Evolutionary conservation across 2,888 invertebrate genomes (phyloP).

Genomic region (Drosophila mercatorum): DNA sequence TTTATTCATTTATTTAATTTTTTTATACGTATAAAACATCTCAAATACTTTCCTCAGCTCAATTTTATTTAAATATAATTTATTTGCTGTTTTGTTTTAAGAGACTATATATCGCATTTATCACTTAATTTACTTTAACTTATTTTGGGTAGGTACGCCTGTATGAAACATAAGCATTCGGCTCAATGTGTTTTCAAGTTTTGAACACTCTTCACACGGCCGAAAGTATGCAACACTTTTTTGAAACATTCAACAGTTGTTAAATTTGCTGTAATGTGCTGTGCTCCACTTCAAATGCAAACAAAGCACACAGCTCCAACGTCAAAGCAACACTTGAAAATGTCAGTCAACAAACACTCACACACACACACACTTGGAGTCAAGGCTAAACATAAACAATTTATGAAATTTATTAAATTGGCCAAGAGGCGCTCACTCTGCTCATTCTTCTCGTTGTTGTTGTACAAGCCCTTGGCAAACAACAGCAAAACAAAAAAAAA

Average conservation of each 20-base stretch:
- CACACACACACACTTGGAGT: conserved; percentile 6
- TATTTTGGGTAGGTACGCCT: too few species aligned
- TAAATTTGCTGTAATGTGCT: conserved; percentile 17
- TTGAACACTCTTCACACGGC: conserved; percentile 14
- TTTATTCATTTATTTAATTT: too few species aligned
- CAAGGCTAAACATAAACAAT: conserved; percentile 69
- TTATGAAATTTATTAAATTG: conserved; percentile 82
- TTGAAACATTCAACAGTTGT: conserved; percentile 39
- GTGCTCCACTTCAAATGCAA: conserved; percentile 35
- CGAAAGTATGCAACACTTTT: conserved; percentile 40
- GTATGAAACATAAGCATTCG: too few species aligned
- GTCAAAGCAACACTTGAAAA: conserved; percentile 40
- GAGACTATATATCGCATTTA: too few species aligned
- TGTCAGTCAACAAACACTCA: conserved; percentile 27
- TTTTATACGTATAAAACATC: too few species aligned
- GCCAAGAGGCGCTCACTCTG: conserved; percentile 62
- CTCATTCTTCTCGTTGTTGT: conserved; percentile 38
- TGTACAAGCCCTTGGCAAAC: conserved; percentile 29
- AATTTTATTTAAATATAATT: too few species aligned
- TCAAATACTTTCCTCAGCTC: too few species aligned
- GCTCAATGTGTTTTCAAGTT: conserved; percentile 1
- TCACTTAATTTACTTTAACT: not conserved
- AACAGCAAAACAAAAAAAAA: conserved; percentile 12
- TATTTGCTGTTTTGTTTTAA: too few species aligned
- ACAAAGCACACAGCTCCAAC: conserved; percentile 32